A percentile compares a stretch with the other conserved stretches of the same genome.
phyloP scores from a whole-genome alignment of 2,797 vertebrate species.

The Remorina albescens region DNA sequence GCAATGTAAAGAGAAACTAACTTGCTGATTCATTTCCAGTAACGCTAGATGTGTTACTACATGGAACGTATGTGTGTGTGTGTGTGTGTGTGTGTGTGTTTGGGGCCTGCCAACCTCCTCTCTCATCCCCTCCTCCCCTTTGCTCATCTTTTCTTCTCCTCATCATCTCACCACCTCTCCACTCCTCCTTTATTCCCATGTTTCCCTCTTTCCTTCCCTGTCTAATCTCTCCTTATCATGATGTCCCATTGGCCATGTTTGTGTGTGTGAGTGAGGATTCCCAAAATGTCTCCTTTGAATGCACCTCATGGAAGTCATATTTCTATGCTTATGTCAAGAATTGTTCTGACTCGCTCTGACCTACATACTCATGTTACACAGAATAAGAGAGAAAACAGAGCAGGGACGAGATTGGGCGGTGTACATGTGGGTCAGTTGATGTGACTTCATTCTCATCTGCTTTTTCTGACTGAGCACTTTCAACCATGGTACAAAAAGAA shows the following conservation, averaged over 20 bases:
- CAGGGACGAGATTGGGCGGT: neutral
- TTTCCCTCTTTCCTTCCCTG: neutral
- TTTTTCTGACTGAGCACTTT: too few relatives aligned
- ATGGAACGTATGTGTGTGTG: neutral
- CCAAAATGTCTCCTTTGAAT: neutral
- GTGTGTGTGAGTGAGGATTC: neutral
- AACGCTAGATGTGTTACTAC: neutral
- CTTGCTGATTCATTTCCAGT: neutral
- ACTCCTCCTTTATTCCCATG: neutral
- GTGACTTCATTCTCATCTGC: constrained; percentile 8
- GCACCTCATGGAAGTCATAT: constrained; percentile 21
- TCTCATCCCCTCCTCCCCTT: constrained; percentile 41
- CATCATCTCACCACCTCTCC: too few relatives aligned
- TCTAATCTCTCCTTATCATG: constrained; percentile 4
- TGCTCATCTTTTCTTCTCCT: constrained; percentile 27
- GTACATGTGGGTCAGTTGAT: constrained; percentile 22
- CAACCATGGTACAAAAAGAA: too few relatives aligned
- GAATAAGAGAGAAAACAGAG: constrained; percentile 12
- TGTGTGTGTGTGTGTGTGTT: constrained; percentile 1
- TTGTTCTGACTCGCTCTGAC: constrained; percentile 20
- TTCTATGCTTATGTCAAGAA: constrained; percentile 24
- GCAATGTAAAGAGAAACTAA: neutral
- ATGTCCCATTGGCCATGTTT: constrained; percentile 6
- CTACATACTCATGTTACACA: constrained; percentile 23
- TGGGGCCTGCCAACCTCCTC: too few relatives aligned